Conservation (phyloP, 2,797 vertebrate genomes). For the Heteromormyrus szaboi region DNA sequence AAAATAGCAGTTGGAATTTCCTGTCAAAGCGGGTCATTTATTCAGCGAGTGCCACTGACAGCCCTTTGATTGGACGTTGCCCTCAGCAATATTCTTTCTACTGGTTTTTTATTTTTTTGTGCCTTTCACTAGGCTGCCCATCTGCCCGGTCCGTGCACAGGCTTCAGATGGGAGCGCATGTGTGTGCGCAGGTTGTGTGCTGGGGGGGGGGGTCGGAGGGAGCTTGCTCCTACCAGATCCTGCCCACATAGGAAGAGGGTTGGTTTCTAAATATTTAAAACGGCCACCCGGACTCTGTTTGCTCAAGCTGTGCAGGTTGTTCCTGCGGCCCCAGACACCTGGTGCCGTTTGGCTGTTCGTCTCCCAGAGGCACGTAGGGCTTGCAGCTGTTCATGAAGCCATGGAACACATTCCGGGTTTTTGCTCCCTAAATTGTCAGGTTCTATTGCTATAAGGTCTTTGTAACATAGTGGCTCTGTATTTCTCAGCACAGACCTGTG, state of each 20-base stretch:
- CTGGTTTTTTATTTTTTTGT: slow-evolving; percentile 54
- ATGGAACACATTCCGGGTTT: not conserved
- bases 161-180: slow-evolving; percentile 19
- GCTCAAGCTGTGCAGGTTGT: slow-evolving; percentile 58
- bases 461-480: not conserved
- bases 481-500: not conserved
- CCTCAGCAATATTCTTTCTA: slow-evolving; percentile 57
- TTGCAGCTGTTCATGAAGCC: not conserved
- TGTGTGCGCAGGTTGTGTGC: slow-evolving; percentile 24
- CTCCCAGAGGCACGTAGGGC: not conserved
- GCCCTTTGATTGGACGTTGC: slow-evolving; percentile 72
- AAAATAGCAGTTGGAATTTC: slow-evolving; percentile 83
- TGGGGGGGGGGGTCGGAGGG: slow-evolving; percentile 35
- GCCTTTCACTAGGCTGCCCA: slow-evolving; percentile 19
- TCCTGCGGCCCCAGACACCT: slow-evolving; percentile 19
- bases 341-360: not conserved
- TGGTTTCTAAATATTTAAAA: slow-evolving; percentile 56
- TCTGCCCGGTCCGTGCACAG: slow-evolving; percentile 18
- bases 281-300: slow-evolving; percentile 77
- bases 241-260: slow-evolving; percentile 48
- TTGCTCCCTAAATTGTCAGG: not conserved
- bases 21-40: slow-evolving; percentile 82
- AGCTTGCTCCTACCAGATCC: slow-evolving; percentile 69
- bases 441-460: not conserved
- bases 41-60: slow-evolving; percentile 66